These are phyloP conservation scores for Nebria salina DNA, from an alignment of 2,888 invertebrate species.

Conservation along the genomic window DNA sequence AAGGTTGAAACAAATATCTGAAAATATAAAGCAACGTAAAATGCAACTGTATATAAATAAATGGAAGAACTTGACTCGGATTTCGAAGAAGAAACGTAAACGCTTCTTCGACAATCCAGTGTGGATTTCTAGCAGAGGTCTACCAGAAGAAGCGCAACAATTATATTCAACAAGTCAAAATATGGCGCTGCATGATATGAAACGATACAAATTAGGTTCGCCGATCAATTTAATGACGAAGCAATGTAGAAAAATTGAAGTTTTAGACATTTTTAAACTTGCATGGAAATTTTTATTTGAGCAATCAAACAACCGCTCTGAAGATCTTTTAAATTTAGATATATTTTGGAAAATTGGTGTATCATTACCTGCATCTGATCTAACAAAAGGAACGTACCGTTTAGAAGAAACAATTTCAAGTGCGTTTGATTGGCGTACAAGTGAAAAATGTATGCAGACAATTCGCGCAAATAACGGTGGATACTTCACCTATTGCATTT, in stretches of 20 bases:
- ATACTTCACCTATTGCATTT: constrained; percentile 56
- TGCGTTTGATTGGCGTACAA: neutral
- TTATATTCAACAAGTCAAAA: constrained; percentile 63
- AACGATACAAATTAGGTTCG: constrained; percentile 64
- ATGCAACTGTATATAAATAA: constrained; percentile 60
- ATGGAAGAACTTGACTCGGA: constrained; percentile 63
- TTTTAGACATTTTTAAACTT: constrained; percentile 54
- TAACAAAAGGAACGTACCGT: neutral
- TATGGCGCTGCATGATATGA: constrained; percentile 62
- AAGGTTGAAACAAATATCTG: constrained; percentile 60
- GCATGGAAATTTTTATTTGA: constrained; percentile 53
- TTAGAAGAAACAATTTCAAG: neutral
- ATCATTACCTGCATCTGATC: constrained; percentile 50
- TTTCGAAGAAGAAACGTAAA: constrained; percentile 63
- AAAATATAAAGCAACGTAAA: constrained; percentile 56
- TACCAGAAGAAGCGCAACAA: constrained; percentile 61
- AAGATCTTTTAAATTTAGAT: constrained; percentile 53
- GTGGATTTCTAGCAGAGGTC: constrained; percentile 63
- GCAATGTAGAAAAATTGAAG: constrained; percentile 48
- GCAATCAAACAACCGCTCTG: constrained; percentile 51
- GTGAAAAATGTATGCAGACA: constrained; percentile 31
- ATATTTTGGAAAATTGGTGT: constrained; percentile 73
- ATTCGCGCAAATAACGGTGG: constrained; percentile 50
- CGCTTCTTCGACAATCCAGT: constrained; percentile 67
- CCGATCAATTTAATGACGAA: constrained; percentile 54